Evolutionary conservation across 2,888 invertebrate genomes (phyloP), one percentile per base, ranked within the genome.

Genomic region (Cactoblastis cactorum): DNA sequence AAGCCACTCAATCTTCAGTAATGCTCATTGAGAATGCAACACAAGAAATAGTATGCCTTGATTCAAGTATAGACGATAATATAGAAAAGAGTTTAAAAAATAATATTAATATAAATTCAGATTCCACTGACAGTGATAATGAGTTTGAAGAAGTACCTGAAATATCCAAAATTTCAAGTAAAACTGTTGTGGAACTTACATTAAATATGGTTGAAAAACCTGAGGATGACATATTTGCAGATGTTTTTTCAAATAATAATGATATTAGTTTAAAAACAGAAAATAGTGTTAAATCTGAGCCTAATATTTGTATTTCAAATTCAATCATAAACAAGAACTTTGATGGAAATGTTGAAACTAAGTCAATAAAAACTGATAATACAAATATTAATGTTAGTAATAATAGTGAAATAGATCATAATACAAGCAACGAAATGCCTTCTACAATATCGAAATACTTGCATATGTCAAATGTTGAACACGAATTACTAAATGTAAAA

Each of bases 201-300:
- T 72, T 91, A 51, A 70, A 80, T 54, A 61, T 89, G 50, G 75
- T 77, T 14, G 69, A 77, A 58, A 62, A 67, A 15, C 65, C 67
- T 46, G 70, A 77, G 6, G 76, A 94, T 65, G 94, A 94, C 77
- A 87, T 95, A 52, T 95, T 95, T 83, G 92, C 93, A n/a, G 95
- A 95, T 80, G 76, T 95, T 53, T 95, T 95, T 74, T 61, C 57
- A 24, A 49, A 56, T 22, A 58, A 55, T 19, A 59, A 54, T 35
- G 54, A 55, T 28, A 49, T 50, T 24, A 52, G 19, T n/a, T 51
- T 50, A 39, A 50, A 53, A 35, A 45, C 45, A 24, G 9, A 11
- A 43, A 52, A 52, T 14, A 39, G 50, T 41, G 15, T 39, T 35
- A 52, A 57, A 14, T 41, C 47, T 50, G 50, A 53, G 19, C 46